phyloP scores from a whole-genome alignment of 1,140 invertebrate genomes.

The Asobara japonica region DNA sequence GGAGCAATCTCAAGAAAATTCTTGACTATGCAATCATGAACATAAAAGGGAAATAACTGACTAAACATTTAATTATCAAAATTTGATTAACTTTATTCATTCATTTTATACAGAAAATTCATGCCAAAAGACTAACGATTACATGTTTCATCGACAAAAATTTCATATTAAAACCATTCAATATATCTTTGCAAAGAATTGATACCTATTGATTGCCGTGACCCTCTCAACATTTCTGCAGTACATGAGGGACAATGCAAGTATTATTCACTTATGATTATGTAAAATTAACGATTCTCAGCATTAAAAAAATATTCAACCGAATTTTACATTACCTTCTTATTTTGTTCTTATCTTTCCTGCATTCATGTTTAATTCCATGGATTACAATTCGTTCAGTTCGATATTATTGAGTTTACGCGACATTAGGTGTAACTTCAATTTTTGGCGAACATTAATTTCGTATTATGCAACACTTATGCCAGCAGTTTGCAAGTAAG shows the following conservation, averaged over 20 bases:
- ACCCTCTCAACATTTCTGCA: background rate
- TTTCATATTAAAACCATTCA: background rate
- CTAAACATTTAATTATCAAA: background rate
- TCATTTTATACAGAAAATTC: background rate
- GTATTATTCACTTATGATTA: background rate
- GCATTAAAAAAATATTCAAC: conserved; percentile 12
- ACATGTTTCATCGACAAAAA: background rate
- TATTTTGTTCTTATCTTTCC: background rate
- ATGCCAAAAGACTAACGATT: background rate
- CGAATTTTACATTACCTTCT: background rate
- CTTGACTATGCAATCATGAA: background rate
- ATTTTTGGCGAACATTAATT: conserved; percentile 49
- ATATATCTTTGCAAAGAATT: background rate
- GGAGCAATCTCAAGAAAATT: too few relatives aligned
- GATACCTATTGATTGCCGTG: background rate
- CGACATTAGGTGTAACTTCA: conserved; percentile 54
- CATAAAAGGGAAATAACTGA: background rate
- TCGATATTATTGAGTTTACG: conserved; percentile 56
- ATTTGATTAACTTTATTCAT: background rate
- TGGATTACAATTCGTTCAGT: conserved; percentile 52
- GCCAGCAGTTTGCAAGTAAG: conserved; percentile 61
- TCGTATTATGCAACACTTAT: conserved; percentile 58
- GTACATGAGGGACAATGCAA: background rate
- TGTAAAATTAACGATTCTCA: background rate
- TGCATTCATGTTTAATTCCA: background rate